Conservation (phyloP, 2,113 vertebrate genomes). For the Gopherus evgoodei region DNA sequence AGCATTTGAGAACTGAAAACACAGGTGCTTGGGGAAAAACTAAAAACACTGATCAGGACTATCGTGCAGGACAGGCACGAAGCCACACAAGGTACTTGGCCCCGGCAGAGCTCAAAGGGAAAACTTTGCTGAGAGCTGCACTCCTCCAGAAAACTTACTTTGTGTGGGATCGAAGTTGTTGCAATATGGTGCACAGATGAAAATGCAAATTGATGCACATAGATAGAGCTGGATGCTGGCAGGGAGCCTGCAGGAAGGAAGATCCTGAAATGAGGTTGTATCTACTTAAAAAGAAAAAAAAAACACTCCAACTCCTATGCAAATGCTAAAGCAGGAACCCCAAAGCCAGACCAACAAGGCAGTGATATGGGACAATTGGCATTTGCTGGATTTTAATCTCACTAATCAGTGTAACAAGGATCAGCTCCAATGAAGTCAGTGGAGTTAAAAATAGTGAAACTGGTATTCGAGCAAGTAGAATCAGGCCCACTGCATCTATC, state of each 20-base stretch:
- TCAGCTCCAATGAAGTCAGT: not conserved
- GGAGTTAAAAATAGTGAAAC: not conserved
- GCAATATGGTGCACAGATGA: not conserved
- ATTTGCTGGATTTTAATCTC: accelerated
- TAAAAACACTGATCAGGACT: accelerated
- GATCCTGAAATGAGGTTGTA: not conserved
- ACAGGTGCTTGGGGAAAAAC: accelerated
- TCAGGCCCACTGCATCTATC: accelerated
- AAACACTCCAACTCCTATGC: accelerated
- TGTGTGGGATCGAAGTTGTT: accelerated
- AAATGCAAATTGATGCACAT: not conserved
- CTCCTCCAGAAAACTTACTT: accelerated
- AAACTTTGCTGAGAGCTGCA: accelerated
- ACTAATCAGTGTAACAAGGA: not conserved
- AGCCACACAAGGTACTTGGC: not conserved
- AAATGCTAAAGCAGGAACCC: not conserved
- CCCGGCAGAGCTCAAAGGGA: not conserved
- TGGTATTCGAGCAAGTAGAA: accelerated
- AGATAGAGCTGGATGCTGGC: accelerated
- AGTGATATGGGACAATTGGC: accelerated
- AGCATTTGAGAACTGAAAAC: not conserved
- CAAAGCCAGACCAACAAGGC: not conserved
- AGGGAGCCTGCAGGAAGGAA: not conserved
- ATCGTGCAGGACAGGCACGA: accelerated
- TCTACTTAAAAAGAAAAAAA: not conserved